Evolutionary conservation across 2,888 invertebrate genomes (phyloP).

Genomic region (Agrochola macilenta): DNA sequence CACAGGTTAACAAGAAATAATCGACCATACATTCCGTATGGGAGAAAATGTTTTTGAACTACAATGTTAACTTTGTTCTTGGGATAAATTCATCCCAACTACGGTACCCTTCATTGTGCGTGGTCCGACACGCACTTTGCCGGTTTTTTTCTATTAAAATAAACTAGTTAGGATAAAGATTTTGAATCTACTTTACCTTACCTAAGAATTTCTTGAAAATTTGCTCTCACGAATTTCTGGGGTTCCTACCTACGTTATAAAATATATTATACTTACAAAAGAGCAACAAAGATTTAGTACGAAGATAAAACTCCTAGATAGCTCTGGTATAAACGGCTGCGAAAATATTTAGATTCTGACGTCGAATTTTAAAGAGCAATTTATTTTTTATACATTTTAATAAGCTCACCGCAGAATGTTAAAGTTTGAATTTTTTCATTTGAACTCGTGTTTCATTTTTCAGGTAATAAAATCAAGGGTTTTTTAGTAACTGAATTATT

Average conservation of each 20-base stretch:
- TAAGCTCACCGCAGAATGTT: not conserved
- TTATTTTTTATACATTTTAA: constrained; percentile 9
- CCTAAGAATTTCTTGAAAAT: not conserved
- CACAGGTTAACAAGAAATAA: no score
- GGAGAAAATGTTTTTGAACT: no score
- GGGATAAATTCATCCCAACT: no score
- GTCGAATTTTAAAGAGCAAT: constrained; percentile 22
- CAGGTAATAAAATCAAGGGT: not conserved
- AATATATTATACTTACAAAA: constrained; percentile 22
- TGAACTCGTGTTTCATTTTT: not conserved
- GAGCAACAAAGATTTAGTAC: constrained; percentile 9
- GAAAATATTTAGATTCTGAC: constrained; percentile 22
- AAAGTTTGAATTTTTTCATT: not conserved
- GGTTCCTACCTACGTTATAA: constrained; percentile 1
- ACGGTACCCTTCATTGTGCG: no score
- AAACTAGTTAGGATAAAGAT: not conserved
- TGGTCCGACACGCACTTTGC: no score
- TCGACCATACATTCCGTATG: no score
- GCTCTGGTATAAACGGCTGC: not conserved
- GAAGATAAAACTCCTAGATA: constrained; percentile 27
- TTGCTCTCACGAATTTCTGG: constrained; percentile 4
- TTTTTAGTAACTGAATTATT: not conserved
- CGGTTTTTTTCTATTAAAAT: not conserved
- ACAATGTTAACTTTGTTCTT: no score
- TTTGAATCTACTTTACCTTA: not conserved